Evolutionary conservation across 2,797 vertebrate species (phyloP), one percentile per base, ranked within the genome.

Genomic region (Dromococcyx pavoninus): DNA sequence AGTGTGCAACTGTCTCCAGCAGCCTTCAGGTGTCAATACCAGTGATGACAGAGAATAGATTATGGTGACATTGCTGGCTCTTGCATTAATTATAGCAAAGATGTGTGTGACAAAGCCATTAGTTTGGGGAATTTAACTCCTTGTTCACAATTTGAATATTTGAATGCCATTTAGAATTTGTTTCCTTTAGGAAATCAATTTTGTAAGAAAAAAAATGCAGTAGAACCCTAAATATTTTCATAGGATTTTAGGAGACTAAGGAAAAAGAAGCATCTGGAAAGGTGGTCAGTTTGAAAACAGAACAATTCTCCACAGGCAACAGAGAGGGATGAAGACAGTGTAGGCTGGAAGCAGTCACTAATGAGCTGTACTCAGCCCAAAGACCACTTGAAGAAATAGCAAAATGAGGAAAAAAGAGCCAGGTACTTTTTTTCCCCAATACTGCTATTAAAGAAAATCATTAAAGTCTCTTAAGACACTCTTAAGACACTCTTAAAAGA

Each of bases 361-460:
- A 96, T 93, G 95, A 94, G 82, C 92, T 95, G 51, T 77, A 66
- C 77, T 94, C 61, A 81, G 85, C 88, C 61, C 85, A 93, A 95
- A 95, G 93, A 93, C 83, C 89, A 53, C 97, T 98, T 92, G 91
- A 97, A 65, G 88, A 96, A 93, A 93, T 82, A 88, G 89, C 86
- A 92, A 93, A 71, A 91, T 5, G 35, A 85, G 60, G n/a, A 83
- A 76, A 86, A 86, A 74, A 69, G 32, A 86, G 24, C 19, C 78
- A 96, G 95, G 74, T 95, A 69, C 17, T 28, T 88, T 94, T 94
- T 64, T 22, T 43, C 5, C 23, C 77, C 35, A 23, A 4, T 72
- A 67, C 92, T 93, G 70, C 62, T 95, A 57, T 93, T 92, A 81
- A 86, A 97, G 89, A 67, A 93, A 95, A 93, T 97, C 84, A 96